Percentiles rank a stretch among this genome's conserved stretches.
phyloP scores from a whole-genome alignment of 1,140 invertebrate genomes.

The Stegodyphus dumicola region DNA sequence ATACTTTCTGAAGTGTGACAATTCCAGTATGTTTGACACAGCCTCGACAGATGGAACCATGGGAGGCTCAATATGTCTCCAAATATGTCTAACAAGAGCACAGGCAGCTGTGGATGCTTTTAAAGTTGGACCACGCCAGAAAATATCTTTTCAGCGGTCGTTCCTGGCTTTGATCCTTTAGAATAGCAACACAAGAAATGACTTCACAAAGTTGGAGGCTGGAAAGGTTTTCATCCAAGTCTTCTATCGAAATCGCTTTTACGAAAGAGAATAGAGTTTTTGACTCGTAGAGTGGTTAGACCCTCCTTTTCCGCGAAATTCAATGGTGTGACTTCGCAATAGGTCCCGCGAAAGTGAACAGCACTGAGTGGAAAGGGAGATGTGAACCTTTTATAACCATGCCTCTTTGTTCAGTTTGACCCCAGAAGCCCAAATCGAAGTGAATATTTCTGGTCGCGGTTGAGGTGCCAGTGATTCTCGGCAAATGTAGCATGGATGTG shows the following conservation, averaged over 20 bases:
- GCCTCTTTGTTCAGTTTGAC: not conserved
- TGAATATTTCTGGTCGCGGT: constrained; percentile 46
- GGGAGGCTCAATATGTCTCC: constrained; percentile 46
- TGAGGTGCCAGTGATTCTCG: constrained; percentile 35
- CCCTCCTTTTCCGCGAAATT: not conserved
- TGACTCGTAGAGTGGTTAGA: not conserved
- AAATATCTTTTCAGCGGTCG: not conserved
- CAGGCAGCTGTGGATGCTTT: not conserved
- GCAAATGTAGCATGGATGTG: constrained; percentile 41
- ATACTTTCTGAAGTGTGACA: constrained; percentile 12
- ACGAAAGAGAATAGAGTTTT: constrained; percentile 25
- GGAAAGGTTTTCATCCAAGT: not conserved
- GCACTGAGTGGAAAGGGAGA: not conserved
- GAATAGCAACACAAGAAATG: constrained; percentile 47
- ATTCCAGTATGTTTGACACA: constrained; percentile 47
- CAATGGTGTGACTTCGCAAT: constrained; percentile 24
- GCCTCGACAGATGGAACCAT: constrained; percentile 44
- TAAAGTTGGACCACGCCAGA: not conserved
- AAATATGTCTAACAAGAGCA: constrained; percentile 31
- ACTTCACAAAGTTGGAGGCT: constrained; percentile 31
- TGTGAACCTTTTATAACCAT: constrained; percentile 37
- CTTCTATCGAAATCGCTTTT: not conserved
- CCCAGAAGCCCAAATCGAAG: constrained; percentile 10
- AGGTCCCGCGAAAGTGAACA: not conserved
- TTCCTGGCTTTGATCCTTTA: not conserved